These are phyloP conservation scores for Poeciliopsis retropinna DNA, from an alignment of 2,113 vertebrate species.

Conservation along the genomic window DNA sequence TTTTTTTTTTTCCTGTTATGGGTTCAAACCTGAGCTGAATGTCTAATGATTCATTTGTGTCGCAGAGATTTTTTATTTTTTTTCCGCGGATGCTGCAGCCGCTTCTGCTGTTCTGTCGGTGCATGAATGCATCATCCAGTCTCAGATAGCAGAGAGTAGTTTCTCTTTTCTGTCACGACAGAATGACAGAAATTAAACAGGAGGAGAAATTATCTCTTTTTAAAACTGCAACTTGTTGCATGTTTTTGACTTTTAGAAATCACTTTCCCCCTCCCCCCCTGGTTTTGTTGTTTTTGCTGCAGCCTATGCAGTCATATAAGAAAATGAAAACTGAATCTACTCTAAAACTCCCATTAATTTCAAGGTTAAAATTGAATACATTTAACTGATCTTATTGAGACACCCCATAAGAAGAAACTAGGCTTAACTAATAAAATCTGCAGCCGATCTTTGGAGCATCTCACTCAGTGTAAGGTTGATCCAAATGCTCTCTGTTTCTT, in stretches of 20 bases:
- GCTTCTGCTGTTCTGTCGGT: background rate
- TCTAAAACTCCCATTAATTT: background rate
- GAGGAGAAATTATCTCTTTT: background rate
- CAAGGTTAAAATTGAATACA: background rate
- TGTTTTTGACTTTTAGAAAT: background rate
- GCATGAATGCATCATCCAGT: background rate
- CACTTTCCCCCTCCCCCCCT: background rate
- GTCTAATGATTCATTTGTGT: background rate
- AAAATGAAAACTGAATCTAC: background rate
- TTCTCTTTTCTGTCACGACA: background rate
- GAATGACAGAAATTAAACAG: background rate
- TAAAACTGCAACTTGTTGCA: background rate
- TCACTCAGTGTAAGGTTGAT: too few relatives aligned
- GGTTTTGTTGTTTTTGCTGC: background rate
- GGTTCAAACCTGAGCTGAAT: background rate
- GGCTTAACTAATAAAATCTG: too few relatives aligned
- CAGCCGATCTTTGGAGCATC: too few relatives aligned
- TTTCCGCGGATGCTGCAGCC: background rate
- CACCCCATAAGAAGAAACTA: too few relatives aligned
- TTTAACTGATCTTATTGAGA: too few relatives aligned
- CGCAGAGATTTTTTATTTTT: background rate
- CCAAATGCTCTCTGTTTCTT: too few relatives aligned
- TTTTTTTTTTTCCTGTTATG: background rate
- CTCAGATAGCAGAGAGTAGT: background rate
- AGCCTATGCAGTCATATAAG: background rate